Evolutionary conservation across 2,113 vertebrate genomes (phyloP), one percentile per base, ranked within the genome.

Genomic region (Mormyrus iriodes): DNA sequence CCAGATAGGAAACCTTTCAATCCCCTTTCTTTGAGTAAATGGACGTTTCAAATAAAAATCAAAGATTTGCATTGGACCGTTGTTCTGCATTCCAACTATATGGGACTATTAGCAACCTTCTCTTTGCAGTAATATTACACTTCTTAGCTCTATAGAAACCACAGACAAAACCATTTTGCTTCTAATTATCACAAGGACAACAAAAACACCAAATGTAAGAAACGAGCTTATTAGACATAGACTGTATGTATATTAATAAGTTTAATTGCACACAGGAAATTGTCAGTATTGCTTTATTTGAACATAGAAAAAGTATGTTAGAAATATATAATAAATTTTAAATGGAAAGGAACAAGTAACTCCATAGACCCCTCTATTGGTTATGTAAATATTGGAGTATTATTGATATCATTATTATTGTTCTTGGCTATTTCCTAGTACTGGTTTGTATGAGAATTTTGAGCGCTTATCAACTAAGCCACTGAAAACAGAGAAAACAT

Each of bases 1-100:
- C 55, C n/a, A 24, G 87, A 88, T 85, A 88, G 53, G n/a, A 85
- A 51, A 88, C 76, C 39, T 58, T 85, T 49, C 52, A 21, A 39
- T 48, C 51, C 42, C 55, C n/a, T 73, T 89, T 48, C 39, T 55
- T 48, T 44, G 44, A 84, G 69, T 58, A 83, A 87, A 58, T 51
- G 88, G 52, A 10, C 73, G 48, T 90, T 90, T 82, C 51, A 35
- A 65, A 83, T 39, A 53, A 5, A 82, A 65, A 88, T 61, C 24
- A 31, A 55, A 49, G 21, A 44, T 83, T 88, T 84, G 69, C 76
- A 48, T 48, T 85, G 73, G 48, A 69, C 46, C 7, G 17, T 65
- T 88, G 35, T 69, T 90, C 73, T 48, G 52, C 51, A 39, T 52
- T 24, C 17, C 44, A 27, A 42, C 87, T 51, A 83, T 85, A 53